Conservation (phyloP, 2,888 invertebrate species). For the Machimus rusticus region DNA sequence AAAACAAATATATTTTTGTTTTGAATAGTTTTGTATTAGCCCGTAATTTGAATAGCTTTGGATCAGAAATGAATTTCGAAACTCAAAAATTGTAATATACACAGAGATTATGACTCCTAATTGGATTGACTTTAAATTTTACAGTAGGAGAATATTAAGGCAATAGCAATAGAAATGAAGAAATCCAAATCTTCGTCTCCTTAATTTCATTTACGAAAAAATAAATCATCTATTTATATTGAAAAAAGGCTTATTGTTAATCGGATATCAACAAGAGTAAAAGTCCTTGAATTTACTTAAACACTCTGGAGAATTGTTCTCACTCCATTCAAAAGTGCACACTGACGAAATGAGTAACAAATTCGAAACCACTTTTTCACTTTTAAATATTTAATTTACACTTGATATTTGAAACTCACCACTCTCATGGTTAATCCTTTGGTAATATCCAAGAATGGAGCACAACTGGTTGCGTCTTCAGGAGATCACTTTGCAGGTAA, state of each 20-base stretch:
- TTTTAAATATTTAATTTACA: background rate
- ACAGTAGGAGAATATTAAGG: too few species aligned
- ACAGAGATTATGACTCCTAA: too few species aligned
- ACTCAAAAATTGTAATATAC: too few species aligned
- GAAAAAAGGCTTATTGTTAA: background rate
- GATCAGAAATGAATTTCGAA: too few species aligned
- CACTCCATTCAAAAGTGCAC: background rate
- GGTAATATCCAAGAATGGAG: background rate
- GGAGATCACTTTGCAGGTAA: background rate
- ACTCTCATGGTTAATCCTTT: conserved; percentile 41
- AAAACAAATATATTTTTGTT: too few species aligned
- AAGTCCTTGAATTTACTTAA: background rate
- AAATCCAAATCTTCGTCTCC: background rate
- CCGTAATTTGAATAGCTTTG: too few species aligned
- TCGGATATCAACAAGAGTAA: background rate
- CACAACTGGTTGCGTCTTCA: background rate
- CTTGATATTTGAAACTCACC: conserved; percentile 30
- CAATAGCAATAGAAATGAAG: too few species aligned
- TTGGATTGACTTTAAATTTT: too few species aligned
- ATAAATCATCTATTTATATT: background rate
- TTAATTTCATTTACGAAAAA: background rate
- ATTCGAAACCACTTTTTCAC: background rate
- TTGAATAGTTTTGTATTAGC: too few species aligned
- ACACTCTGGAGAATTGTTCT: background rate
- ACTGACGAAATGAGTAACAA: background rate